phyloP scores from a whole-genome alignment of 2,888 invertebrate species.

The Aspidiotus rigidus region DNA sequence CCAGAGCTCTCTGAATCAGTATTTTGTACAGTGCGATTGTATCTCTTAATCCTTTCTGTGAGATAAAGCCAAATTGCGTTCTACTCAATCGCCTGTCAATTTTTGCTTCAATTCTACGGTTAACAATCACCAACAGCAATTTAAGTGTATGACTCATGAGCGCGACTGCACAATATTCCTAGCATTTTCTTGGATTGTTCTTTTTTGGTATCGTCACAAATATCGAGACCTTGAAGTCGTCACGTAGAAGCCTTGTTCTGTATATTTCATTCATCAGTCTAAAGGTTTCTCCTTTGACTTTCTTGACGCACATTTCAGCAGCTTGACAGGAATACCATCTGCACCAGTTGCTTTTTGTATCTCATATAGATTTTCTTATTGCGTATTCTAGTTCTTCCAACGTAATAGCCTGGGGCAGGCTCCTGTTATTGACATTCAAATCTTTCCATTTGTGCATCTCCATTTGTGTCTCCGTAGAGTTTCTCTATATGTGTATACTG shows the following conservation, averaged over 20 bases:
- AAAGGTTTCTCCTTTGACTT: background rate
- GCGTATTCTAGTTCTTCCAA: background rate
- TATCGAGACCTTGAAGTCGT: slow-evolving; percentile 29
- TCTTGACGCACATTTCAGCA: background rate
- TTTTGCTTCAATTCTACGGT: slow-evolving; percentile 2
- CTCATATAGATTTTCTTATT: background rate
- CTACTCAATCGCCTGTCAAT: background rate
- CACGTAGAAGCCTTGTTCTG: background rate
- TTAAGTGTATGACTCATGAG: slow-evolving; percentile 38
- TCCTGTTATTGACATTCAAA: background rate
- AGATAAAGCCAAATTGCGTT: background rate
- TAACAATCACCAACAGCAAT: slow-evolving; percentile 36
- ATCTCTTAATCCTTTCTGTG: background rate
- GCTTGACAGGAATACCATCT: background rate
- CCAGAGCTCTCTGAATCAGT: background rate
- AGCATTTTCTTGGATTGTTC: slow-evolving; percentile 35
- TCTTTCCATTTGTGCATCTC: background rate
- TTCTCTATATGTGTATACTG: background rate
- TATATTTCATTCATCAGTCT: background rate
- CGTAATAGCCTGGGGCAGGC: background rate
- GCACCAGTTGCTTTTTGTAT: background rate
- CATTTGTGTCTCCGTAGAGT: background rate
- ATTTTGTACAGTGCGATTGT: background rate
- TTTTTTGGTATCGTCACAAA: slow-evolving; percentile 36
- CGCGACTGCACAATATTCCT: slow-evolving; percentile 35